phyloP scores from a whole-genome alignment of 1,140 invertebrate genomes.

The Zaprionus ghesquierei region DNA sequence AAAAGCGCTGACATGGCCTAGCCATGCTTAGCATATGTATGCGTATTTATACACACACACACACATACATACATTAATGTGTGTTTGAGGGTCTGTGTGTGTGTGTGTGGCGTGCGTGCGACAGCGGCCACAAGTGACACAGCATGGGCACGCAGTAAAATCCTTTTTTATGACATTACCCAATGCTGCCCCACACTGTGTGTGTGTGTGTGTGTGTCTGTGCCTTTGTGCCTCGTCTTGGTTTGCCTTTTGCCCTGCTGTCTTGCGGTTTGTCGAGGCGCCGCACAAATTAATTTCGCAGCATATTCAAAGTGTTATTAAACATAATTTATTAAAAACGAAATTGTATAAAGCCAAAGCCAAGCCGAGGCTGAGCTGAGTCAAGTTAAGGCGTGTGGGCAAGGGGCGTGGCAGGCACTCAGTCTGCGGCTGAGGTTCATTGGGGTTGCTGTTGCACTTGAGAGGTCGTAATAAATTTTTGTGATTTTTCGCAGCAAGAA shows the following conservation, averaged over 20 bases:
- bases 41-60: constrained; percentile 11
- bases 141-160: constrained; percentile 73
- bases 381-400: not conserved
- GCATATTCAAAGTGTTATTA: constrained; percentile 82
- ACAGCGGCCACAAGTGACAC: constrained; percentile 58
- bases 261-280: constrained; percentile 43
- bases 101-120: constrained; percentile 41
- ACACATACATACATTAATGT: constrained; percentile 3
- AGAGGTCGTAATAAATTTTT: constrained; percentile 67
- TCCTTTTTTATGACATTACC: constrained; percentile 77
- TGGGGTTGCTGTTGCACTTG: constrained; percentile 35
- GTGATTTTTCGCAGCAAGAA: constrained; percentile 48
- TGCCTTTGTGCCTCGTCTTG: not conserved
- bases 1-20: constrained; percentile 54
- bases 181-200: constrained; percentile 37
- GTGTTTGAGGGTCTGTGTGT: constrained; percentile 13
- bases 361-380: not conserved
- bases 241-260: constrained; percentile 8
- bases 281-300: constrained; percentile 77
- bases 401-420: not conserved
- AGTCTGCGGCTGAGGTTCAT: not conserved
- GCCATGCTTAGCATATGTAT: constrained; percentile 67
- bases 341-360: constrained; percentile 74
- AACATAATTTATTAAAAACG: constrained; percentile 82
- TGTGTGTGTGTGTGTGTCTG: not conserved